phyloP scores from a whole-genome alignment of 2,888 invertebrate genomes.

The Chirona hameri region DNA sequence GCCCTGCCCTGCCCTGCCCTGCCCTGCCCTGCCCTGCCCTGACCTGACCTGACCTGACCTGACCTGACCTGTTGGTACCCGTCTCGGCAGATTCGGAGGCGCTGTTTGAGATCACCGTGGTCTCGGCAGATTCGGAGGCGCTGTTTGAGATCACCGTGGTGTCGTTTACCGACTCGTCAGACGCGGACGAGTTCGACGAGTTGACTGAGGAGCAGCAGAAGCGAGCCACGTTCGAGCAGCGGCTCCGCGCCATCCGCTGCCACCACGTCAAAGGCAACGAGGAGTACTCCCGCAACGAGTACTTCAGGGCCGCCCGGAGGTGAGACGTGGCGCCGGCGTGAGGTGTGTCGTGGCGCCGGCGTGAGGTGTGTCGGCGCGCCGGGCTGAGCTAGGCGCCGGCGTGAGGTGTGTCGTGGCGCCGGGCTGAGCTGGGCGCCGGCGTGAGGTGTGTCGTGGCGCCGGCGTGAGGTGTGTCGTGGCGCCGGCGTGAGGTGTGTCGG shows the following conservation, averaged over 20 bases:
- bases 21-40: no score
- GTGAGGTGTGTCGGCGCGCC: no score
- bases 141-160: slow-evolving; percentile 2
- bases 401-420: not conserved
- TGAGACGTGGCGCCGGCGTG: not conserved
- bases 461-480: no score
- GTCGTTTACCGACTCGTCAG: not conserved
- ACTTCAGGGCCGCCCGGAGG: not conserved
- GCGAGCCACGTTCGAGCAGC: not conserved
- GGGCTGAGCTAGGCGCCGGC: not conserved
- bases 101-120: not conserved
- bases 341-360: no score
- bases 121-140: not conserved
- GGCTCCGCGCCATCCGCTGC: not conserved
- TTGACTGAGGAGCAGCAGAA: not conserved
- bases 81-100: not conserved
- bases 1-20: no score
- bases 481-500: no score
- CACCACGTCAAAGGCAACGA: slow-evolving; percentile 12
- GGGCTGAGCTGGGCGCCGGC: no score
- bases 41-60: no score
- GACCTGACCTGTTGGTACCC: no score
- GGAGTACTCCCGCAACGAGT: not conserved
- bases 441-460: no score
- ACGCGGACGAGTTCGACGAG: not conserved